These are phyloP conservation scores for Cryptosula pallasiana DNA, from an alignment of 2,888 invertebrate genomes.

Conservation along the genomic window DNA sequence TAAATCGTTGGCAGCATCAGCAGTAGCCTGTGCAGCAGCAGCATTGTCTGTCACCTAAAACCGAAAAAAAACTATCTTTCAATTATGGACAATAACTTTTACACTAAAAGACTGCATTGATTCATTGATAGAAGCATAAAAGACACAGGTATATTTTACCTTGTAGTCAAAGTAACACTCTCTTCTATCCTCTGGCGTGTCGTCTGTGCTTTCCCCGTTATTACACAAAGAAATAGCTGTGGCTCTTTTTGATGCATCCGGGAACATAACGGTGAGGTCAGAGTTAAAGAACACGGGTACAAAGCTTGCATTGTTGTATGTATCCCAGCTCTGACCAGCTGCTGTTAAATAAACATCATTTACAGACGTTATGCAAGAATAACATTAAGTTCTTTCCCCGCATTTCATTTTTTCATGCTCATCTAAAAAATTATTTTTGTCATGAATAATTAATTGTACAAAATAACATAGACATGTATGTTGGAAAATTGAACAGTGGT, in stretches of 20 bases:
- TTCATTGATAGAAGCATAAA: no score
- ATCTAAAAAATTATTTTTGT: no score
- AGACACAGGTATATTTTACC: no score
- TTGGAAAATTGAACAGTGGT: no score
- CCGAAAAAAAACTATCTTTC: no score
- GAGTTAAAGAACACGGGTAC: slow-evolving; percentile 33
- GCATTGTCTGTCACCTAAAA: slow-evolving; percentile 29
- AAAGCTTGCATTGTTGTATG: slow-evolving; percentile 29
- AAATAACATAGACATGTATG: no score
- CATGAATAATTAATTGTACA: no score
- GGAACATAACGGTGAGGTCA: slow-evolving; percentile 33
- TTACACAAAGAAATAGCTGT: slow-evolving; percentile 30
- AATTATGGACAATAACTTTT: no score
- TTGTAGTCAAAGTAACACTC: slow-evolving; percentile 35
- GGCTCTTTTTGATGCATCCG: slow-evolving; percentile 27
- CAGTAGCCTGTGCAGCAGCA: slow-evolving; percentile 29
- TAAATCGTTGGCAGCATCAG: slow-evolving; percentile 26
- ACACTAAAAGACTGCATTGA: no score
- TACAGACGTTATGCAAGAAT: no score
- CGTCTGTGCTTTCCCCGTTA: slow-evolving; percentile 27
- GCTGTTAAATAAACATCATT: slow-evolving; percentile 31
- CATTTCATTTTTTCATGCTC: no score
- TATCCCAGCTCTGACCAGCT: slow-evolving; percentile 27
- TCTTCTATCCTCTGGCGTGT: slow-evolving; percentile 29
- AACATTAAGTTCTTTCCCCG: no score